Evolutionary conservation across 2,888 invertebrate species (phyloP), one percentile per base, ranked within the genome.

Genomic region (Leistus spinibarbis): DNA sequence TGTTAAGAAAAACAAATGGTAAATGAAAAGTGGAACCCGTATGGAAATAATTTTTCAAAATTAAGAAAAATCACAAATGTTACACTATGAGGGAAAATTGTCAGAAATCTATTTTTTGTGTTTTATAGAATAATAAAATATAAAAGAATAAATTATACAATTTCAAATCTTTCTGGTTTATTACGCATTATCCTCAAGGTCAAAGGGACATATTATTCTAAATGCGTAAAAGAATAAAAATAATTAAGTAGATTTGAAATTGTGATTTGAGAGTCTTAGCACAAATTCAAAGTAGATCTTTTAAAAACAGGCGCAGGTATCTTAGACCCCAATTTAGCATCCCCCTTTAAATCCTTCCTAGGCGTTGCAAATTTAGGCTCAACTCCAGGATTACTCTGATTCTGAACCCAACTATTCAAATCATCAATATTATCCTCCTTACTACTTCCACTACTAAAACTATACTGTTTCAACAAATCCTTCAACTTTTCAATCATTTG

Each of bases 401-500:
- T 91, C 85, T 92, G 91, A 27, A 92, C 91, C 92, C 92, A 92
- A 10, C 91, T 91, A 23, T 91, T 89, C 5, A 92, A 91, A 82
- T 92, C 90, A 78, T 92, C 92, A 78, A 92, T 89, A 66, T 90
- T 91, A 68, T 91, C 89, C 1, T 90, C 89, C 74, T 88, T 86
- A 63, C 89, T 88, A 2, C 86, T 88, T 76, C 89, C 86, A 56
- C 88, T 86, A 73, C 88, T 88, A 80, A 91, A 91, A 73, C 88
- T 88, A 80, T 91, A 91, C 77, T 90, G 88, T 56, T 88, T 88
- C n/a, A 91, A 82, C 54, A 91, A 82, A 76, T 91, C 91, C 81
- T 93, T 93, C 86, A 95, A 91, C 83, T 93, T 93, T 79, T 91
- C 90, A 22, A 93, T 86, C 72, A 94, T 92, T 77, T 91, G 87